Conservation (phyloP, 2,888 invertebrate species). For the Pteria penguin region DNA sequence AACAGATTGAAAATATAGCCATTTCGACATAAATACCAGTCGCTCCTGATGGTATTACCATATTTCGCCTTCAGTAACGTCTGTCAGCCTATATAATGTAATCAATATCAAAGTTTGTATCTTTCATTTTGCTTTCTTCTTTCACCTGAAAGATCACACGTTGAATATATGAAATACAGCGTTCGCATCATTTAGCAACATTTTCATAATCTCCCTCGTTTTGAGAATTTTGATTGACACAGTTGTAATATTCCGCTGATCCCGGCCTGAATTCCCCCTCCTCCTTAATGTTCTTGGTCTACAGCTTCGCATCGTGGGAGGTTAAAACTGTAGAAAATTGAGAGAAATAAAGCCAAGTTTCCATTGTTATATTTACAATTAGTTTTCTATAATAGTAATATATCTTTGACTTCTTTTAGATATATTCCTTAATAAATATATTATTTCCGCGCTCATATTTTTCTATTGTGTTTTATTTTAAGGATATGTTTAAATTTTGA, state of each 20-base stretch:
- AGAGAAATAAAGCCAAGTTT: too few relatives aligned
- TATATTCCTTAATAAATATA: too few relatives aligned
- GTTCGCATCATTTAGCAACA: constrained; percentile 36
- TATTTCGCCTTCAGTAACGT: neutral
- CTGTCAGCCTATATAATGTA: constrained; percentile 3
- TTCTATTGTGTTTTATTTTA: too few relatives aligned
- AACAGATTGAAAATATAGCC: neutral
- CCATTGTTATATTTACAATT: too few relatives aligned
- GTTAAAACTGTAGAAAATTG: neutral
- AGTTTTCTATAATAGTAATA: too few relatives aligned
- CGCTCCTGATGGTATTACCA: neutral
- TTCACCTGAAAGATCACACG: constrained; percentile 10
- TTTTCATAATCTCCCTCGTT: constrained; percentile 41
- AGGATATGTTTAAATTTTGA: too few relatives aligned
- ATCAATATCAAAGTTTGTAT: constrained; percentile 13
- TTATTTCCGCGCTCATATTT: too few relatives aligned
- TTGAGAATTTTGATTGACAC: neutral
- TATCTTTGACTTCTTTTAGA: too few relatives aligned
- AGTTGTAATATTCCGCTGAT: neutral
- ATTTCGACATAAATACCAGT: neutral
- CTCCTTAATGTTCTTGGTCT: neutral
- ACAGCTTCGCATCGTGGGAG: neutral
- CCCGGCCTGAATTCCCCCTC: neutral
- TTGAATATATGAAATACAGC: constrained; percentile 23
- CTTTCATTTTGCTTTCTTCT: constrained; percentile 15